phyloP scores from a whole-genome alignment of 2,888 invertebrate genomes.

The Rotaria sp. region DNA sequence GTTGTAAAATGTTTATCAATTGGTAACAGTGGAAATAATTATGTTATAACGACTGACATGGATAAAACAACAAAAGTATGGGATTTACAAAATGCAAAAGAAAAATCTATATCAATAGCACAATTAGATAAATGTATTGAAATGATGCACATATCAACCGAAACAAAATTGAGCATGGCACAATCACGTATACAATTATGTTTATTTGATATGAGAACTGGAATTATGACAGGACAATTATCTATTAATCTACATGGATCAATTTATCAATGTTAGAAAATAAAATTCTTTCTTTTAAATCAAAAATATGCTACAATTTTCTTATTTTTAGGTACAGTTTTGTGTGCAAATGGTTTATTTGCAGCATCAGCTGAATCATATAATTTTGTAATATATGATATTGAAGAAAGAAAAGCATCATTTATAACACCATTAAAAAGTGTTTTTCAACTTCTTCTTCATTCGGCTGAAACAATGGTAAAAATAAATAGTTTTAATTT shows the following conservation, averaged over 20 bases:
- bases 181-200: constrained; percentile 89
- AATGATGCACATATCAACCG: too few species aligned
- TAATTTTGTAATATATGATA: constrained; percentile 77
- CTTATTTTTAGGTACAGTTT: too few species aligned
- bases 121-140: too few species aligned
- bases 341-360: too few species aligned
- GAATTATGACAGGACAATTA: constrained; percentile 72
- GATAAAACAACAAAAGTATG: constrained; percentile 95
- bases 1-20: too few species aligned
- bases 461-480: neutral
- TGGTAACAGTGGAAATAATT: constrained; percentile 69
- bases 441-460: neutral
- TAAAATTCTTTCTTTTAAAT: too few species aligned
- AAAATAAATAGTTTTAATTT: neutral
- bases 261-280: constrained; percentile 23
- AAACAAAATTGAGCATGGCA: constrained; percentile 75
- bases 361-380: constrained; percentile 79
- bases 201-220: constrained; percentile 81
- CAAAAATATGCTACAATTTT: constrained; percentile 70
- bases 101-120: too few species aligned
- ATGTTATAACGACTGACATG: constrained; percentile 84
- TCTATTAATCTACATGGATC: constrained; percentile 56
- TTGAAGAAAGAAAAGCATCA: too few species aligned
- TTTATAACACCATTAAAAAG: neutral
- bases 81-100: too few species aligned